Conservation (phyloP, 2,113 vertebrate species). For the Chaetodon trifascialis region DNA sequence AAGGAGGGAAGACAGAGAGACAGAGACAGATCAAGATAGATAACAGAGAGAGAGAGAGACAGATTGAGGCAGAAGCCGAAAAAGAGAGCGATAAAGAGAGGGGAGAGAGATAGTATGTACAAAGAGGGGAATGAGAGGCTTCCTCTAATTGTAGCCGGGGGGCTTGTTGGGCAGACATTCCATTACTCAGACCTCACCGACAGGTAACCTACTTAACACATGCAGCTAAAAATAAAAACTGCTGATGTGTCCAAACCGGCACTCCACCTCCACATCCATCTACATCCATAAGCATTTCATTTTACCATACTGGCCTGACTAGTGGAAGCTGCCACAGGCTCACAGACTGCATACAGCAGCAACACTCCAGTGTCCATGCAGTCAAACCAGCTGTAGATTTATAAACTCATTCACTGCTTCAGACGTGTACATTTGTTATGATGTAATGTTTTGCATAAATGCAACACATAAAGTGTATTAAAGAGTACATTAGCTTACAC, state of each 20-base stretch:
- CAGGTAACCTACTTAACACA: constrained; percentile 74
- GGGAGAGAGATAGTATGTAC: constrained; percentile 28
- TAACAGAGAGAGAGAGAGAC: constrained; percentile 30
- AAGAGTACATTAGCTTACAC: background rate
- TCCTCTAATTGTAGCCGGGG: constrained; percentile 74
- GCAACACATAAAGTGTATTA: background rate
- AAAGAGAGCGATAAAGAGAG: constrained; percentile 25
- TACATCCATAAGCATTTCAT: constrained; percentile 42
- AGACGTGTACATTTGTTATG: too few species aligned
- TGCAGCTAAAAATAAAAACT: constrained; percentile 67
- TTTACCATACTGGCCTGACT: background rate
- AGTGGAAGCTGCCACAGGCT: constrained; percentile 26
- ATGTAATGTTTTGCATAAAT: background rate
- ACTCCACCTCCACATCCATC: constrained; percentile 36
- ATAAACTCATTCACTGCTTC: too few species aligned
- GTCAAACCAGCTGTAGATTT: background rate
- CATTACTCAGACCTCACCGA: constrained; percentile 70
- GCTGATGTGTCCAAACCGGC: constrained; percentile 66
- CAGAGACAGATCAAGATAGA: constrained; percentile 11
- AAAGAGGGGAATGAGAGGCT: constrained; percentile 57
- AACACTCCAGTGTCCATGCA: background rate
- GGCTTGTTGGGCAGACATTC: constrained; percentile 68
- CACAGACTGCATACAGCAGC: background rate
- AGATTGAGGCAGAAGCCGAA: constrained; percentile 33
- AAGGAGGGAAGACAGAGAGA: background rate